Evolutionary conservation across 1,140 invertebrate species (phyloP), one percentile per base, ranked within the genome.

Genomic region (Himalopsyche phryganea): DNA sequence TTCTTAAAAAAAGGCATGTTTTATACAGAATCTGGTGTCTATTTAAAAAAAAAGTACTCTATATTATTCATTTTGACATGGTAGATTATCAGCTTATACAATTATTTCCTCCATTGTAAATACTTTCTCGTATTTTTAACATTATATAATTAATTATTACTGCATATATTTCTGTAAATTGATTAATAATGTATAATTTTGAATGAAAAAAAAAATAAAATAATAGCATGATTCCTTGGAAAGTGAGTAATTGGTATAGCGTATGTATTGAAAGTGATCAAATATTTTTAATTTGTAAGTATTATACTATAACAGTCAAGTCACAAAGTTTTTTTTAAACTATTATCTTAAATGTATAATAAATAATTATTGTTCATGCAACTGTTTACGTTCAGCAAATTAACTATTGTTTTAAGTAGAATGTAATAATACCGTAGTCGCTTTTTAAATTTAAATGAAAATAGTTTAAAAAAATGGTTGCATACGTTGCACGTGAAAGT

Each of bases 391-490:
- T 19, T 45, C 11, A 45, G 10, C 17, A 41, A 41, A 41, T 6
- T 13, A 41, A 17, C 17, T 45, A 10, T 19, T 11, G 17, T 13
- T 45, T 45, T 45, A 45, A 17, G 42, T 17, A 32, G 36, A 49
- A 32, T 49, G 13, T 15, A 13, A 35, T 6, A 32, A 49, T 23
- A 23, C 14, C 28, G 33, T 49, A 49, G 32, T 49, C 36, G 36
- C 47, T 35, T 35, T 23, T 28, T 49, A 49, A 35, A 49, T 47
- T 19, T 28, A 49, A 49, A 49, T 35, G 33, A 35, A 28, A 28
- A 28, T 28, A 28, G 23, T 28, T 28, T 3, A 28, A 28, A 28
- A 5, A 28, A 28, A 20, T 47, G 23, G 33, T 15, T 47, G 33
- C 33, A 47, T 28, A 28, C 33, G 33, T 19, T 28, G 33, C 17